Evolutionary conservation across 1,140 invertebrate species (phyloP), one percentile per base, ranked within the genome.

Genomic region (Homalodisca vitripennis): DNA sequence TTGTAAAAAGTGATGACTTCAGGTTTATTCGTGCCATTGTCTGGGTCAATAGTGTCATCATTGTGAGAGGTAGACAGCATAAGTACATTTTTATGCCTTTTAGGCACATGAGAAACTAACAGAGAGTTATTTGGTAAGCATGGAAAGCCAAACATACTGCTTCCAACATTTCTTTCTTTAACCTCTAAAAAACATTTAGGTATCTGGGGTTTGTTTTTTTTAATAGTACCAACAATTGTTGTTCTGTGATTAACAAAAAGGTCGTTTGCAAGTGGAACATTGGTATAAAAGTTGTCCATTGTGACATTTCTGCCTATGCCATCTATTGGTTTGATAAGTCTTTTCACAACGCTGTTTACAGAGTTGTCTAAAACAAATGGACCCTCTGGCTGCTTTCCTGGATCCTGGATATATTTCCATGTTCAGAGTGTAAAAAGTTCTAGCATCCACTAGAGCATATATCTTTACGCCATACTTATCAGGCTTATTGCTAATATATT

Each of bases 281-380:
- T 75, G 0, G 77, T 78, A 72, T 76, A 79, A 74, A 75, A 80
- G 53, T 80, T 79, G 66, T 80, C 77, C 57, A 73, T 76, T 1
- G 77, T 81, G 1, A 80, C 67, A 41, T 79, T 78, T 17, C 75
- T 69, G 31, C 78, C 75, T n/a, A 69, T 71, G 0, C 75, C 75
- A 67, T 78, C 71, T 30, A 79, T 71, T 14, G 69, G 63, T 17
- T 41, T 60, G 32, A 41, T 65, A 13, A 34, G 17, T 65, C 32
- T 31, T 65, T 65, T n/a, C 3, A 34, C 22, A 24, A 34, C 32
- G 20, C 17, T 41, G 32, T 2, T 29, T 31, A 20, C 27, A 29
- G 6, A 10, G 57, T 62, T 27, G 10, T 62, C 57, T 12, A 10
- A 10, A 62, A 3, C 10, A 31, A 3, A 27, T 10, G 20, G 57